Evolutionary conservation across 2,113 vertebrate genomes (phyloP), one percentile per base, ranked within the genome.

Genomic region (Chascanopsetta lugubris): DNA sequence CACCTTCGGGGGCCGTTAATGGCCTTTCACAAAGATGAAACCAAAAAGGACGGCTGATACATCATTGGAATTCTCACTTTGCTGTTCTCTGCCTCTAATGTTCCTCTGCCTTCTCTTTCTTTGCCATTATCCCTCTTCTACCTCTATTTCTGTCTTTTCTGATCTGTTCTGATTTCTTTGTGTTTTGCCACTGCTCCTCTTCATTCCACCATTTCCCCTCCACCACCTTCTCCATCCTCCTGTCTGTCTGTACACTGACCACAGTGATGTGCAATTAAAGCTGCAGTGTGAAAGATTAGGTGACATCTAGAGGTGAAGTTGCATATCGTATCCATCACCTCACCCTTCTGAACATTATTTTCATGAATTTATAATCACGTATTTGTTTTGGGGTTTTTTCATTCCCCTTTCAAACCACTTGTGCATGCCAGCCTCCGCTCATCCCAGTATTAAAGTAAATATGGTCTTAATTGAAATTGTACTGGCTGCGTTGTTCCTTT

Each of bases 1-100:
- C 43, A 74, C 82, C 72, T n/a, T 70, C 63, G 50, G 77, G 58
- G 34, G 5, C 58, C 32, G 59, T 64, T 84, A 87, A 89, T 84
- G 75, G 61, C 61, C 61, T 68, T 66, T 71, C 66, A 60, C 72
- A 77, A 78, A 79, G 75, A 81, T 68, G 53, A 77, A n/a, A 40
- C 47, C 46, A 34, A 11, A 57, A 82, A 53, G 53, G 46, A 71
- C 40, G 46, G 32, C 50, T 69, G 57, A 66, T 66, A 51, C 50
- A 77, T 73, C 64, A 51, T 56, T 29, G 15, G 17, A 34, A 62
- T 72, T 73, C 77, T 59, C 40, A 46, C n/a, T 32, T 47, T 34
- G 73, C 25, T 65, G 32, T 66, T 60, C 49, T 70, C 46, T 40
- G 12, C 17, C 75, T 70, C 45, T 60, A 60, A 72, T 67, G 51